Evolutionary conservation across 1,140 invertebrate species (phyloP), one percentile per base, ranked within the genome.

Genomic region (Diplogasteroides magnus): DNA sequence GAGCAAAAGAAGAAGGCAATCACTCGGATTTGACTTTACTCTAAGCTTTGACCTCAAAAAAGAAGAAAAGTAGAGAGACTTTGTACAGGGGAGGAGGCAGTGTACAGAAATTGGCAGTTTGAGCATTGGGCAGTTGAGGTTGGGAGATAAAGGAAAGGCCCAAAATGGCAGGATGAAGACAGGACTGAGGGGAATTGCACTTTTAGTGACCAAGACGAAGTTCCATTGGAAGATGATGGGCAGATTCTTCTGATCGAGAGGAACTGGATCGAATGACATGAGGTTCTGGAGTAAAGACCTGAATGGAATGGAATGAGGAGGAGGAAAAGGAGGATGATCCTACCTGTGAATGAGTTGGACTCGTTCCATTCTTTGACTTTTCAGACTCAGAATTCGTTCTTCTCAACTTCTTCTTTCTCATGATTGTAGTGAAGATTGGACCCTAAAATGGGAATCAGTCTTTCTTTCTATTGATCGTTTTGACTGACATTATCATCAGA

Each of bases 361-460:
- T 64, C 31, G 27, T 6, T 61, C 25, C 29, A 31, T 32, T 64
- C 31, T 14, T 32, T n/a, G 62, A 0, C 3, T 64, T 61, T 61
- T 74, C 72, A 60, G 71, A 69, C 59, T 74, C 72, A 25, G 64
- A 68, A 27, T 66, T 55, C 29, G 73, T 73, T 65, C 69, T 28
- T 27, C 67, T 64, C 28, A 67, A 31, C 31, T 76, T 75, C 62
- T 75, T 75, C 72, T 74, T 75, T 55, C 74, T 64, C 74, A 75
- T 74, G 11, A 74, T 68, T n/a, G 74, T 74, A 59, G 74, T 67
- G 74, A 75, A 75, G 57, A 75, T 75, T n/a, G 74, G 74, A 32
- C 67, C 68, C 66, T 74, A 71, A 64, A 60, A n/a, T 60, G 19
- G 6, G 55, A 31, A 23, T 29, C 31, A 68, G 29, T 31, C 29